phyloP scores from a whole-genome alignment of 1,140 invertebrate genomes.

The Trichoplusia ni region DNA sequence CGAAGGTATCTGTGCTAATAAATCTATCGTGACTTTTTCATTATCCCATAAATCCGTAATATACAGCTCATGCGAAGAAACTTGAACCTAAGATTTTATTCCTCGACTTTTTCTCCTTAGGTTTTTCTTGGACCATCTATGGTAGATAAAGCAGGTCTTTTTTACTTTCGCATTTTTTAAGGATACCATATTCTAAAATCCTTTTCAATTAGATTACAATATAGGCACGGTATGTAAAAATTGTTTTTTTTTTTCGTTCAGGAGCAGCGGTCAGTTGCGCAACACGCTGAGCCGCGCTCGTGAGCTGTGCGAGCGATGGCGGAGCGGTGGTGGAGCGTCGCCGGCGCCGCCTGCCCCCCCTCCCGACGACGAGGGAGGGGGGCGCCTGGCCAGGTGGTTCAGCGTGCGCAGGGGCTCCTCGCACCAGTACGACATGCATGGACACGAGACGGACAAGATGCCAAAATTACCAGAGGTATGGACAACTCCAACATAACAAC shows the following conservation, averaged over 20 bases:
- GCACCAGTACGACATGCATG: conserved; percentile 89
- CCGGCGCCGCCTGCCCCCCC: conserved; percentile 73
- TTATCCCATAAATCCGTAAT: too few relatives aligned
- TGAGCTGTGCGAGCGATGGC: conserved; percentile 87
- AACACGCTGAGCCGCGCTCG: conserved; percentile 87
- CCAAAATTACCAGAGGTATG: conserved; percentile 88
- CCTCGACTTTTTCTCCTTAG: too few relatives aligned
- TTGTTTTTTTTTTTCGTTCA: conserved; percentile 48
- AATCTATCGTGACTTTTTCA: too few relatives aligned
- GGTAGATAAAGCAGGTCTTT: too few relatives aligned
- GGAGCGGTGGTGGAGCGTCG: conserved; percentile 83
- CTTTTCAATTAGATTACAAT: not conserved
- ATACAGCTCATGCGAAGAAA: too few relatives aligned
- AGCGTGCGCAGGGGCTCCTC: conserved; percentile 89
- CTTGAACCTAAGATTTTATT: too few relatives aligned
- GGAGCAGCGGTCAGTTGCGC: conserved; percentile 86
- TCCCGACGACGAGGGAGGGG: conserved; percentile 85
- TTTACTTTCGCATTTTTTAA: too few relatives aligned
- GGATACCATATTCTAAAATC: too few relatives aligned
- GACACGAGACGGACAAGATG: conserved; percentile 83
- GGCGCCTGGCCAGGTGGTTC: conserved; percentile 90
- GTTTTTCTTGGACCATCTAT: too few relatives aligned
- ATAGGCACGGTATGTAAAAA: not conserved
- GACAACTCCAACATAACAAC: too few relatives aligned
- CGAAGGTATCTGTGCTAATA: too few relatives aligned